Conservation (phyloP, 2,113 vertebrate genomes). For the Sinocyclocheilus anshuiensis region DNA sequence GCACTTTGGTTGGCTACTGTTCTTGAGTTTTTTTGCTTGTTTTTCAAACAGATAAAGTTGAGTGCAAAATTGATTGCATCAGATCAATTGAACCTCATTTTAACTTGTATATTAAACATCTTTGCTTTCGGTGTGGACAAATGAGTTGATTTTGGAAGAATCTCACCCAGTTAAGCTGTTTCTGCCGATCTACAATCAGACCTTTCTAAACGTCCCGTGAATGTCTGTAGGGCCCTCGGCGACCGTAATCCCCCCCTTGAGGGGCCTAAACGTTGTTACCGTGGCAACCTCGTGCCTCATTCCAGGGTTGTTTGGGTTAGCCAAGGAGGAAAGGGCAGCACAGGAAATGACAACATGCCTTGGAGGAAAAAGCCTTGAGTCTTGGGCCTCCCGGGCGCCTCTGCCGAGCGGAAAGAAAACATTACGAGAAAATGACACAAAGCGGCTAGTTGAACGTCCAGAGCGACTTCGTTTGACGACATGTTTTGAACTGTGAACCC, state of each 20-base stretch:
- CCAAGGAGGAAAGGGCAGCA: constrained; percentile 86
- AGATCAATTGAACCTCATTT: not conserved
- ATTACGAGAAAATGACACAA: constrained; percentile 43
- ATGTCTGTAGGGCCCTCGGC: not conserved
- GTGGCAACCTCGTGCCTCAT: constrained; percentile 58
- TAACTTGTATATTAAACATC: not conserved
- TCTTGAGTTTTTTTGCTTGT: not conserved
- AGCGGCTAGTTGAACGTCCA: constrained; percentile 29
- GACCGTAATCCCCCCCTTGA: constrained; percentile 14
- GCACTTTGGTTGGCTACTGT: not conserved
- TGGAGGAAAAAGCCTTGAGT: constrained; percentile 82
- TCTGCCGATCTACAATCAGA: no score
- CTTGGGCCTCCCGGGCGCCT: constrained; percentile 67
- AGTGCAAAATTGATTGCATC: not conserved
- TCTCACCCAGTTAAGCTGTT: not conserved
- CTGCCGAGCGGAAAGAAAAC: constrained; percentile 71
- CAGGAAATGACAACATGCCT: constrained; percentile 93
- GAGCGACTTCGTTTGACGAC: not conserved
- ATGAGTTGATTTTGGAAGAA: not conserved
- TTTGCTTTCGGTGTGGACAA: not conserved
- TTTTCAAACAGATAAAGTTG: not conserved
- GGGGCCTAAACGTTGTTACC: constrained; percentile 23
- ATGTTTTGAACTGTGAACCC: not conserved
- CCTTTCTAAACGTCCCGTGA: not conserved
- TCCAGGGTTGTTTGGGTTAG: constrained; percentile 80